phyloP scores from a whole-genome alignment of 2,797 vertebrate species.

The Morus bassanus region DNA sequence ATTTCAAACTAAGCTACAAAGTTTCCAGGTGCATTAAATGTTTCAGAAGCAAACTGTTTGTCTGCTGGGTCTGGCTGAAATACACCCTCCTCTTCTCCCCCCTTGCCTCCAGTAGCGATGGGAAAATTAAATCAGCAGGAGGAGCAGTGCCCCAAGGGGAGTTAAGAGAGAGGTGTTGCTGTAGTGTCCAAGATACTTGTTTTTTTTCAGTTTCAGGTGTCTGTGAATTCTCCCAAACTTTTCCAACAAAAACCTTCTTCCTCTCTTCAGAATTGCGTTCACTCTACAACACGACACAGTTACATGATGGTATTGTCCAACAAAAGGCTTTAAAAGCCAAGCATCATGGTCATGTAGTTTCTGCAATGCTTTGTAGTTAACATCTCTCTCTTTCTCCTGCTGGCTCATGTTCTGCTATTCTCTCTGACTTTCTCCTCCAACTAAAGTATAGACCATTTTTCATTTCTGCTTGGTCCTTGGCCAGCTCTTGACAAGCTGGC shows the following conservation, averaged over 20 bases:
- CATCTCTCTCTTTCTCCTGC: not conserved
- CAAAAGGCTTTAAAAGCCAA: slow-evolving; percentile 9
- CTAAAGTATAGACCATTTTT: not conserved
- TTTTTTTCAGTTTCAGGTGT: slow-evolving; percentile 12
- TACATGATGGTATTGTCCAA: not conserved
- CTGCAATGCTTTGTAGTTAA: not conserved
- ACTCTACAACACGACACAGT: not conserved
- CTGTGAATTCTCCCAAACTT: not conserved
- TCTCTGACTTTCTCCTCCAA: not conserved
- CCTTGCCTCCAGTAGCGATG: not conserved
- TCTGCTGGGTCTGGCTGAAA: not conserved
- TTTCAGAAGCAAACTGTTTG: not conserved
- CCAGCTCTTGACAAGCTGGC: not conserved
- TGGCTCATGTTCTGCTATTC: not conserved
- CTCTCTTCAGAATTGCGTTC: not conserved
- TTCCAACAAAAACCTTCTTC: not conserved
- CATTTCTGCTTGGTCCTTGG: not conserved
- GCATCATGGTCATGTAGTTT: not conserved
- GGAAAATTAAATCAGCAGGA: not conserved
- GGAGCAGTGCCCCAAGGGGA: not conserved
- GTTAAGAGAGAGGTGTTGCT: not conserved
- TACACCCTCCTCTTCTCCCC: not conserved
- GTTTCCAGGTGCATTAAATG: not conserved
- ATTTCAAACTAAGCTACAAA: not conserved
- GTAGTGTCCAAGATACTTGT: not conserved